These are phyloP conservation scores for Prunella strophiata DNA, from an alignment of 2,797 vertebrate genomes.

Conservation along the genomic window DNA sequence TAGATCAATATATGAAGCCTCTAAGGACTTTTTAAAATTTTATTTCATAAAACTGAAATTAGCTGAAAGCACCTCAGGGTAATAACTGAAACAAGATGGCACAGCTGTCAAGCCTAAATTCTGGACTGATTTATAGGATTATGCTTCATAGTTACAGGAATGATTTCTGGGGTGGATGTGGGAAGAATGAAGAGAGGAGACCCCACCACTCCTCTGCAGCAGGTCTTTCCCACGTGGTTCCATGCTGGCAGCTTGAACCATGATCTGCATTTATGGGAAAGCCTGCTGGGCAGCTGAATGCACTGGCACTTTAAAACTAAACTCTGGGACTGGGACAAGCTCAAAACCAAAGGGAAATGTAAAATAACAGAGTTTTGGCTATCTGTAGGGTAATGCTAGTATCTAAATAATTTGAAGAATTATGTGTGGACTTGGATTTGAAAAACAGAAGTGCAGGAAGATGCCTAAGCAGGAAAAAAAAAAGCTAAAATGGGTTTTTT, in stretches of 20 bases:
- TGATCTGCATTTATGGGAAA: not conserved
- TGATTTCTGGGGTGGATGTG: not conserved
- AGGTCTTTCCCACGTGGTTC: not conserved
- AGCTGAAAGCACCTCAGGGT: slow-evolving; percentile 5
- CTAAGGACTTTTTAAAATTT: not conserved
- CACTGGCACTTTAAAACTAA: not conserved
- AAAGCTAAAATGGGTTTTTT: accelerated
- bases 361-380: not conserved
- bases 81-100: slow-evolving; percentile 21
- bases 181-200: not conserved
- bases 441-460: not conserved
- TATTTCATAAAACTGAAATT: slow-evolving; percentile 51
- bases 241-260: not conserved
- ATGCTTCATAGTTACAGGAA: not conserved
- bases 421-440: not conserved
- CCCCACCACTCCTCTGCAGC: not conserved
- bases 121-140: not conserved
- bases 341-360: not conserved
- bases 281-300: not conserved
- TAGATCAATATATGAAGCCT: not conserved
- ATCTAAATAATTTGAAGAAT: not conserved
- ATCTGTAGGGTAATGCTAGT: not conserved
- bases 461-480: not conserved
- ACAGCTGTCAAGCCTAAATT: not conserved
- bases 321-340: not conserved